A percentile compares a stretch with the other conserved stretches of the same genome.
These are phyloP conservation scores for Hyles euphorbiae DNA, from an alignment of 1,140 invertebrate genomes.

Conservation along the genomic window DNA sequence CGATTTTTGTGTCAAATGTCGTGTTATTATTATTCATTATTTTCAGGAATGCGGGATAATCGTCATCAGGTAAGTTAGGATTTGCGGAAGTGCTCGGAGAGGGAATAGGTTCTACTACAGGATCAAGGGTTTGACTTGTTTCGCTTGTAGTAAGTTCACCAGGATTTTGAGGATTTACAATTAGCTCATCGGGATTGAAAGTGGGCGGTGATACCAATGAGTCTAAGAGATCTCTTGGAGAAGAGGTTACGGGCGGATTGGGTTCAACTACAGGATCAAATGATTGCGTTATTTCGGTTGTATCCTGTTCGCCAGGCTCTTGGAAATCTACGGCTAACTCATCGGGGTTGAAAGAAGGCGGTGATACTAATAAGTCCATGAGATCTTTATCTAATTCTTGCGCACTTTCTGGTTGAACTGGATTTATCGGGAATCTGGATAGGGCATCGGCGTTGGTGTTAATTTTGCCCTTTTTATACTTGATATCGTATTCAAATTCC, in stretches of 20 bases:
- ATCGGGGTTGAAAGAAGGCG: conserved; percentile 11
- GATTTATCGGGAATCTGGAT: too few species aligned
- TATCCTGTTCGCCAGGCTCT: neutral
- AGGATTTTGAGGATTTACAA: neutral
- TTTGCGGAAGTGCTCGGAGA: neutral
- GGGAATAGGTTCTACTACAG: neutral
- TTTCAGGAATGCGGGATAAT: conserved; percentile 15
- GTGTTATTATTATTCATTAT: conserved; percentile 8
- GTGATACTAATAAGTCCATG: conserved; percentile 12
- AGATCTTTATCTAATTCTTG: conserved; percentile 27
- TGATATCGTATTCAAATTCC: too few species aligned
- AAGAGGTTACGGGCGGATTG: neutral
- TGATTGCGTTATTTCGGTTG: too few species aligned
- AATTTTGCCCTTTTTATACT: too few species aligned
- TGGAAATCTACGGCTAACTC: neutral
- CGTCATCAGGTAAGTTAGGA: neutral
- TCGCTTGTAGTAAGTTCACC: neutral
- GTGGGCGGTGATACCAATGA: neutral
- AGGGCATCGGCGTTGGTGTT: too few species aligned
- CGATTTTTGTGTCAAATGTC: neutral
- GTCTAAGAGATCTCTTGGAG: neutral
- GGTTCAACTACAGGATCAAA: neutral
- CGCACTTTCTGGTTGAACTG: too few species aligned
- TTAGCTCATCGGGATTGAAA: neutral
- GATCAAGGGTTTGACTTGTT: neutral